Evolutionary conservation across 2,888 invertebrate genomes (phyloP), one percentile per base, ranked within the genome.

Genomic region (Meteorus colon): DNA sequence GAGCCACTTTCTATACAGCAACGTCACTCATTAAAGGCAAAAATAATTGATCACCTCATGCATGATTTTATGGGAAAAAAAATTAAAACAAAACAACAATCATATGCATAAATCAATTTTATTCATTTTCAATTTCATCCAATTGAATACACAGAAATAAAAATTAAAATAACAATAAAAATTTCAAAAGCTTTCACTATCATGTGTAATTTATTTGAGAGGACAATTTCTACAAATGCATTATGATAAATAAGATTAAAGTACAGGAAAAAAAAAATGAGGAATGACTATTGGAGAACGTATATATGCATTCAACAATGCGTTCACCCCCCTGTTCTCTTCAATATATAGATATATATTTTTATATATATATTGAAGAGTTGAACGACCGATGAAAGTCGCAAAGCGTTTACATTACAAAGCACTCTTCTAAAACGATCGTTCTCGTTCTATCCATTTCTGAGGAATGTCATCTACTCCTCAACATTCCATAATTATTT

Each of bases 361-460:
- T 51, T 12, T 68, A 27, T 68, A 68, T 29, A 48, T 68, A 27
- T n/a, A 24, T 27, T 68, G 24, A 27, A 16, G 68, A 29, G 69
- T 69, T 55, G 69, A 69, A 69, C 34, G 55, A 51, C 51, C 31
- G 51, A 55, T 48, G 55, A 69, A 74, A 74, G 68, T 75, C 62
- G 73, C 67, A 80, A 80, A 79, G 77, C 78, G 75, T 78, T 81
- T 83, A n/a, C 82, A 84, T 84, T 63, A 63, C 84, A 81, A 82
- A 83, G 83, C 81, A 82, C 83, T 84, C 79, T 80, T 80, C 81
- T 82, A 84, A 83, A 83, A 81, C 82, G 84, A 82, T 84, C 81
- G 83, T 80, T 75, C 75, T 41, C 31, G 55, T 69, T 37, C 19
- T 45, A 4, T 65, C 24, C 51, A n/a, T 65, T 63, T 34, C 24